phyloP scores from a whole-genome alignment of 2,113 vertebrate species.

The Phoenicopterus ruber region DNA sequence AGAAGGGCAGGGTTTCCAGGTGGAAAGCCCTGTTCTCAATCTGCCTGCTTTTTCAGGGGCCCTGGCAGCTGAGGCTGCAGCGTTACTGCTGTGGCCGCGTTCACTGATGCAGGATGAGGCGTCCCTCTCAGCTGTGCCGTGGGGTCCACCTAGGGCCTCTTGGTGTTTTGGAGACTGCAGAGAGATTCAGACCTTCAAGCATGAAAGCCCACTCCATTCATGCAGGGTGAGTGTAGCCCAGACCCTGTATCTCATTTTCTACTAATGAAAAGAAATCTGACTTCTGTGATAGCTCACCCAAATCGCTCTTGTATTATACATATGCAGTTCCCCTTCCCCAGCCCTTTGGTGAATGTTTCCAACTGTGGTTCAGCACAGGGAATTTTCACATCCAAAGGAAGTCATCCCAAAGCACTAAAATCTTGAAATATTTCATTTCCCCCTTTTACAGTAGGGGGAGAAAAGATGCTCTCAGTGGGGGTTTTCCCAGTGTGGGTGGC shows the following conservation, averaged over 20 bases:
- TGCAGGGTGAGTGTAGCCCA: neutral
- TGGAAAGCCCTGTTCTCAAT: neutral
- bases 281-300: neutral
- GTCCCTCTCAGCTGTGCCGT: accelerated
- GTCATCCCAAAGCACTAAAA: neutral
- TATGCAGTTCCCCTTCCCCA: neutral
- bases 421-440: neutral
- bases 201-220: neutral
- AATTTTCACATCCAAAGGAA: neutral
- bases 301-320: neutral
- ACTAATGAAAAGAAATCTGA: neutral
- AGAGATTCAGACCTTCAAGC: neutral
- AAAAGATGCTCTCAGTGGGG: neutral
- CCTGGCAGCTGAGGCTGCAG: neutral
- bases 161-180: neutral
- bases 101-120: neutral
- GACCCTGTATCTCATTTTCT: neutral
- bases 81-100: accelerated
- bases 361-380: neutral
- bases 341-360: neutral
- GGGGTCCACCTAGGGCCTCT: neutral
- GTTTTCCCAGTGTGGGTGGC: neutral
- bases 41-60: neutral
- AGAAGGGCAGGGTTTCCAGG: neutral
- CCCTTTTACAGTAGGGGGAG: neutral